Percentiles rank a stretch among this genome's conserved stretches.
These are phyloP conservation scores for Temnothorax ravouxi DNA, from an alignment of 2,888 invertebrate genomes.

Conservation along the genomic window DNA sequence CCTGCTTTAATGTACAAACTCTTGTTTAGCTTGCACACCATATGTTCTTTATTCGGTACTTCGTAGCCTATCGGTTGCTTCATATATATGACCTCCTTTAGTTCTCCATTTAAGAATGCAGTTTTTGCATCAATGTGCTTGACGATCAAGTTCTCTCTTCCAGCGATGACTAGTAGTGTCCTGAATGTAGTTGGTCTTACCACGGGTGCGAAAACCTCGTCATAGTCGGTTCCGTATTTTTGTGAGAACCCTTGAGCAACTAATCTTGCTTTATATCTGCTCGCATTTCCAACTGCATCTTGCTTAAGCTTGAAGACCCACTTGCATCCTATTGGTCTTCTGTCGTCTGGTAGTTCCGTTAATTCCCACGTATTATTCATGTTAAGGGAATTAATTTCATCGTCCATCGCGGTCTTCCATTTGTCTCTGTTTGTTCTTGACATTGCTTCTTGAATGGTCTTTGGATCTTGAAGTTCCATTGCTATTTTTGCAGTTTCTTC, in stretches of 20 bases:
- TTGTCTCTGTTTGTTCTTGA: not conserved
- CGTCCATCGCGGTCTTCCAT: slow-evolving; percentile 32
- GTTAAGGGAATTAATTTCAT: slow-evolving; percentile 1
- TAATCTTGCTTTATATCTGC: slow-evolving; percentile 31
- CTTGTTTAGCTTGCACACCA: not conserved
- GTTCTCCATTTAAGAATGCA: not conserved
- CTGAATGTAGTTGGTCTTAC: not conserved
- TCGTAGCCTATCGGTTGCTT: not conserved
- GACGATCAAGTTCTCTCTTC: not conserved
- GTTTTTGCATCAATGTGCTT: not conserved
- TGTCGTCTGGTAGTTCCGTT: not conserved
- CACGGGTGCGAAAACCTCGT: slow-evolving; percentile 8
- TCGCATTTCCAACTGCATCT: not conserved
- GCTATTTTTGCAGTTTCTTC: not conserved
- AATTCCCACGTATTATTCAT: slow-evolving; percentile 20
- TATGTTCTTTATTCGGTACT: not conserved
- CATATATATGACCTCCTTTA: not conserved
- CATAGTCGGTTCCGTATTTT: slow-evolving; percentile 35
- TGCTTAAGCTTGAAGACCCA: slow-evolving; percentile 8
- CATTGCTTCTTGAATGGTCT: slow-evolving; percentile 6
- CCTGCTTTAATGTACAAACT: not conserved
- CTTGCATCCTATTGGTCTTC: slow-evolving; percentile 18
- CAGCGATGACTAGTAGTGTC: not conserved
- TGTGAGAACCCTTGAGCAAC: slow-evolving; percentile 32
- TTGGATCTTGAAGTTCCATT: not conserved